phyloP scores from a whole-genome alignment of 2,888 invertebrate species.

The Listrodromus nycthemerus region DNA sequence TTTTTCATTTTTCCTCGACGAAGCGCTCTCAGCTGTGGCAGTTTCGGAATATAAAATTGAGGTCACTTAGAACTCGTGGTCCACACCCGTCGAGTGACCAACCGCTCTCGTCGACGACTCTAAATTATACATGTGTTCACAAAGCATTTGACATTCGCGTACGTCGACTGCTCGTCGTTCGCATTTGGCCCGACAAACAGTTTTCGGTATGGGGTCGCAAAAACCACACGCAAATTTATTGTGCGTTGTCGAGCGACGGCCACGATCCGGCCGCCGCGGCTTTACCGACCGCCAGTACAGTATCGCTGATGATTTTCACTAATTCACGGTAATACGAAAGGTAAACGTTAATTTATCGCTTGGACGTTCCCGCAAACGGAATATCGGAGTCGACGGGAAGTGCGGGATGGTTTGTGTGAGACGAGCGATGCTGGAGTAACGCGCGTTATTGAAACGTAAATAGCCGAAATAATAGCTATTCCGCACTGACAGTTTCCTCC shows the following conservation, averaged over 20 bases:
- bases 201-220: not conserved
- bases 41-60: not conserved
- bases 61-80: slow-evolving; percentile 1
- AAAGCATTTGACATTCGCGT: slow-evolving; percentile 24
- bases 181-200: not conserved
- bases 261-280: not conserved
- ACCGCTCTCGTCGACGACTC: slow-evolving; percentile 1
- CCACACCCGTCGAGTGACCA: not conserved
- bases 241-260: slow-evolving; percentile 19
- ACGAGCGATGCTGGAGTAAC: not conserved
- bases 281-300: not conserved
- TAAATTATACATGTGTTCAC: slow-evolving; percentile 17
- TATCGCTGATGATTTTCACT: slow-evolving; percentile 46
- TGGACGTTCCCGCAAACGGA: not conserved
- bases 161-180: not conserved
- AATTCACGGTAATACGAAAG: slow-evolving; percentile 46
- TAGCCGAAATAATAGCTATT: slow-evolving; percentile 16
- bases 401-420: not conserved
- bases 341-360: slow-evolving; percentile 36
- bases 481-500: not conserved
- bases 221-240: slow-evolving; percentile 42
- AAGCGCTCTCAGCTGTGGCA: not conserved
- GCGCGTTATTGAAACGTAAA: slow-evolving; percentile 45
- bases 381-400: slow-evolving; percentile 3
- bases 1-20: not conserved